Conservation (phyloP, 1,140 invertebrate genomes). For the Mycetomoellerius zeteki region DNA sequence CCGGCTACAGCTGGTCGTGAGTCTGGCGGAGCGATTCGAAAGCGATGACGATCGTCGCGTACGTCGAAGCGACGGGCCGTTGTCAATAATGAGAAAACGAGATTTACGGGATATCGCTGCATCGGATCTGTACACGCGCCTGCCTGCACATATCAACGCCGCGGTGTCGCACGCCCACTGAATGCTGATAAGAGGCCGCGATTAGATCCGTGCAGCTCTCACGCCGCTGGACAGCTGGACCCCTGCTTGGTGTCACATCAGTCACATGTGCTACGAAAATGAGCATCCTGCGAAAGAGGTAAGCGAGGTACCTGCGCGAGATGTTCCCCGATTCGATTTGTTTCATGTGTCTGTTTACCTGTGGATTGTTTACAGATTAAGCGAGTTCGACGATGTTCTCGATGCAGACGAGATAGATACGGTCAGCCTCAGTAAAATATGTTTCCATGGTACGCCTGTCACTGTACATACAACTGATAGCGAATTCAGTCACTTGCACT, state of each 20-base stretch:
- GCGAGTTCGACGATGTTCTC: conserved; percentile 91
- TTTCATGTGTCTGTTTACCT: not conserved
- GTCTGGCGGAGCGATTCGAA: conserved; percentile 4
- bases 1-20: conserved; percentile 12
- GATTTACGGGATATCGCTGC: conserved; percentile 12
- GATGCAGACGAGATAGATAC: conserved; percentile 91
- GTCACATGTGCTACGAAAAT: conserved; percentile 63
- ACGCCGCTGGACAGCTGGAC: conserved; percentile 33
- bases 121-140: conserved; percentile 31
- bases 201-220: not conserved
- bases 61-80: conserved; percentile 37
- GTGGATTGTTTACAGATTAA: conserved; percentile 88
- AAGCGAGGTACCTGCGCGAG: not conserved
- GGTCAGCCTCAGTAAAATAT: conserved; percentile 89
- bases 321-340: no score
- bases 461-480: conserved; percentile 32
- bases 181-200: conserved; percentile 69
- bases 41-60: conserved; percentile 37
- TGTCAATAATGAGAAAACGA: conserved; percentile 67
- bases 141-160: not conserved
- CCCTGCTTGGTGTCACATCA: conserved; percentile 13
- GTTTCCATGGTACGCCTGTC: conserved; percentile 91
- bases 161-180: conserved; percentile 55
- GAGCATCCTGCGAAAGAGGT: conserved; percentile 75
- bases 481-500: no score